Conservation (phyloP, 2,113 vertebrate species). For the Thunnus thynnus region DNA sequence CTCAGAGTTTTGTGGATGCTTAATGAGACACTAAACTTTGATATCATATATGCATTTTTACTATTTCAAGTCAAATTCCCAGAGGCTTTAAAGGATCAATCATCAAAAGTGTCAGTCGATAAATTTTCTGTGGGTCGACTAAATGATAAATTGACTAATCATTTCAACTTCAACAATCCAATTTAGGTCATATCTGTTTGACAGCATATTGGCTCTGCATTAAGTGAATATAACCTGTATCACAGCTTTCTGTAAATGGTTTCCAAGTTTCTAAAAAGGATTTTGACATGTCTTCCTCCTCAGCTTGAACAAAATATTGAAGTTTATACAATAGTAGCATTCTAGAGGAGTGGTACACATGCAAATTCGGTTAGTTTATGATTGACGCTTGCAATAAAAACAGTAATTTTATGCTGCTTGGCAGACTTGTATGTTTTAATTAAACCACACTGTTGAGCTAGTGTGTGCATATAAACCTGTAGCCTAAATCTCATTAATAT, state of each 20-base stretch:
- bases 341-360: background rate
- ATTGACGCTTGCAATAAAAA: constrained; percentile 14
- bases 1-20: too few species aligned
- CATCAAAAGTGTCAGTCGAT: too few species aligned
- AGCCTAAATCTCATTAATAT: constrained; percentile 46
- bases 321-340: constrained; percentile 23
- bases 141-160: background rate
- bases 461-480: constrained; percentile 5
- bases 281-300: constrained; percentile 15
- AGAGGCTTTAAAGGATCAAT: too few species aligned
- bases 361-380: constrained; percentile 7
- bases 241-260: background rate
- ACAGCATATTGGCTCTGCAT: background rate
- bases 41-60: too few species aligned
- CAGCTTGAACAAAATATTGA: constrained; percentile 20
- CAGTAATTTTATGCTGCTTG: background rate
- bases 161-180: background rate
- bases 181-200: background rate
- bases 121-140: too few species aligned
- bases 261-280: background rate
- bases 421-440: constrained; percentile 21
- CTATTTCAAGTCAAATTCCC: too few species aligned
- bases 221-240: background rate
- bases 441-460: background rate
- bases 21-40: too few species aligned